Percentiles rank a stretch among this genome's conserved stretches.
Conservation (phyloP, 2,797 vertebrate species). For the Selene dorsalis region DNA sequence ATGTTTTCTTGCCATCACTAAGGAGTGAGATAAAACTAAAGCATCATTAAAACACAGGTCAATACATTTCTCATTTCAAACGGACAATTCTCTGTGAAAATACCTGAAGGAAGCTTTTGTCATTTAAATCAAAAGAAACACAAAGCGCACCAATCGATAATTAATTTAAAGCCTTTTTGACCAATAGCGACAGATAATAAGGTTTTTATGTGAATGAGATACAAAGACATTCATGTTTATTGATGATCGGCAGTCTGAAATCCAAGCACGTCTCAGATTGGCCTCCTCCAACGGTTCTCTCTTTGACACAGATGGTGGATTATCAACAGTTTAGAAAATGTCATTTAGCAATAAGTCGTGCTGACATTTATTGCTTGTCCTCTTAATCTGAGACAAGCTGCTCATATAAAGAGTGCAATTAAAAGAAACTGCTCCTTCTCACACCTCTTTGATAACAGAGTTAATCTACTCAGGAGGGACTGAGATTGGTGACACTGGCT, state of each 20-base stretch:
- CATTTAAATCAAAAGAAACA: slow-evolving; percentile 71
- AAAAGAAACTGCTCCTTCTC: slow-evolving; percentile 77
- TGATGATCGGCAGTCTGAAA: slow-evolving; percentile 69
- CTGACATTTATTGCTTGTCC: slow-evolving; percentile 83
- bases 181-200: slow-evolving; percentile 65
- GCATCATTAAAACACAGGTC: slow-evolving; percentile 75
- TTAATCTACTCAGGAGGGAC: slow-evolving; percentile 81
- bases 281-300: slow-evolving; percentile 69
- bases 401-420: slow-evolving; percentile 81
- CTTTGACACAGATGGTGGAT: slow-evolving; percentile 83
- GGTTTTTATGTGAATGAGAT: slow-evolving; percentile 66
- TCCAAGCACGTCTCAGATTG: slow-evolving; percentile 61
- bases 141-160: slow-evolving; percentile 75
- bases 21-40: slow-evolving; percentile 61
- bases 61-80: slow-evolving; percentile 79
- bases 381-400: slow-evolving; percentile 81
- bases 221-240: slow-evolving; percentile 76
- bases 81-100: slow-evolving; percentile 61
- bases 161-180: slow-evolving; percentile 75
- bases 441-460: slow-evolving; percentile 78
- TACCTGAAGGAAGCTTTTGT: slow-evolving; percentile 76
- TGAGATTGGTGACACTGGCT: slow-evolving; percentile 73
- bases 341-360: slow-evolving; percentile 76
- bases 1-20: slow-evolving; percentile 50
- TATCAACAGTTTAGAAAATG: slow-evolving; percentile 83